Evolutionary conservation across 1,140 invertebrate genomes (phyloP), one percentile per base, ranked within the genome.

Genomic region (Heliconius congener): DNA sequence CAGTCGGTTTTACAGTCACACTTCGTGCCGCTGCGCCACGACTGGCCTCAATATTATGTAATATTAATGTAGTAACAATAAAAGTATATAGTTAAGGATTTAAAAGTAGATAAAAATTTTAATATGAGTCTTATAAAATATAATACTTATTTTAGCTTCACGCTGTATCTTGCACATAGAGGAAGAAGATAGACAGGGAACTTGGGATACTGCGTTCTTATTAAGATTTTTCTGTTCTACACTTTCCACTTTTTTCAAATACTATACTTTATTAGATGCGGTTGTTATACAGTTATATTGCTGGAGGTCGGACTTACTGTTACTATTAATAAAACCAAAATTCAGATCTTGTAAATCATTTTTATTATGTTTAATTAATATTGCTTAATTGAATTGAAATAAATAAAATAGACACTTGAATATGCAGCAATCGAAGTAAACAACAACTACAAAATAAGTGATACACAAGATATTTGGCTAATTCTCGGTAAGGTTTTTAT

Each of bases 381-480:
- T 93, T 92, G 91, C 91, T 91, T 91, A 91, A 89, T 94, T 86
- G 87, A 92, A 88, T 90, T 85, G 80, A 91, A 94, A 93, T 92
- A 92, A 93, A 93, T 93, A 91, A 86, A 88, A 85, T 87, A 90
- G n/a, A 72, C 87, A 91, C 82, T 86, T 87, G 88, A 88, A 88
- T 80, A 80, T 80, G 71, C 71, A 86, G 86, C 87, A 88, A 85
- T 84, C 86, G 88, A 84, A 87, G 85, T 86, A 84, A 57, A 86
- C 84, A 75, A 82, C 87, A 83, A 82, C 81, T 89, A 90, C 86
- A 85, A 87, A 85, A 87, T 80, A 85, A 83, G 77, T 83, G 78
- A 79, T 83, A 84, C 79, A 84, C 27, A 81, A 82, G 55, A 82
- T 83, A 84, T 84, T 87, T 84, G 84, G 81, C 46, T 73, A 81